Evolutionary conservation across 2,797 vertebrate genomes (phyloP), one percentile per base, ranked within the genome.

Genomic region (Ptychadena robeensis): DNA sequence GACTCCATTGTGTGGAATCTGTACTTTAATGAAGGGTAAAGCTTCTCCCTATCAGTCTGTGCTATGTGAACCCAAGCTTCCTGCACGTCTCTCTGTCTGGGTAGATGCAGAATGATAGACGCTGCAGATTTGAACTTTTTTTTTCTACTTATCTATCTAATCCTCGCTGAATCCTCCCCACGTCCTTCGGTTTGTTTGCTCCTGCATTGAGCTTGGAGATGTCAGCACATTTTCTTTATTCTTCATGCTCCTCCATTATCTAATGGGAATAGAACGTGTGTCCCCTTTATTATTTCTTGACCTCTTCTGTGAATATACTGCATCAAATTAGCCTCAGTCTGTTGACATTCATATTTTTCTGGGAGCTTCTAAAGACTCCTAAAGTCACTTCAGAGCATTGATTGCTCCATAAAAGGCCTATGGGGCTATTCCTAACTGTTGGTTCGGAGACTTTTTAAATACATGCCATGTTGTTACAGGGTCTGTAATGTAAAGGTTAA

Each of bases 211-310:
- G 81, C 66, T 83, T 73, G 63, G 44, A 68, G 69, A 68, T 73
- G 82, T 84, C 82, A 84, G 82, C 76, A 79, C 63, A 73, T 84
- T 44, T 61, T 67, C 53, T 79, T 79, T 79, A 79, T 73, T 40
- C 40, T 25, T n/a, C 28, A 30, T 30, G 22, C 74, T 2, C 9
- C 44, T 73, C 76, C 82, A 80, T 84, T 79, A 84, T 84, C 82
- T 79, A 73, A 83, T 74, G 67, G 59, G 64, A 82, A 70, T 2
- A 40, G 65, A 14, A 25, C 64, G 28, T 5, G 65, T 22, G 40
- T 83, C 75, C 40, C 75, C 69, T 79, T 73, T 61, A 83, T 83
- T 83, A 76, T 83, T 79, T 76, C 82, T 79, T 79, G 82, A 74
- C 82, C 82, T 79, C 76, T 1, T 68, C 82, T 67, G 27, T 79